phyloP scores from a whole-genome alignment of 2,113 vertebrate species.

The Hepsetus odoe region DNA sequence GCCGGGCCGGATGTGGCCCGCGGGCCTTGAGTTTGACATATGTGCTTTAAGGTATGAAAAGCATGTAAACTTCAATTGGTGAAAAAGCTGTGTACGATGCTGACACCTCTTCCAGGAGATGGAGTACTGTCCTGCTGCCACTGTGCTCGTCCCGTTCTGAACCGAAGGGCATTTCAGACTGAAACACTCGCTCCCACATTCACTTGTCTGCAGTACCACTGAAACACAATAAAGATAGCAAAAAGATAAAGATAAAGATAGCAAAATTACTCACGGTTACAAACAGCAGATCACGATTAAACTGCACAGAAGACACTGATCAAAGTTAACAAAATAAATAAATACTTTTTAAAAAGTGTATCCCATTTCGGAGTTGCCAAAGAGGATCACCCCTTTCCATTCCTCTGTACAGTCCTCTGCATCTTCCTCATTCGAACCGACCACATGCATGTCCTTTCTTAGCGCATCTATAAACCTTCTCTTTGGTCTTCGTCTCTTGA shows the following conservation, averaged over 20 bases:
- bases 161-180: constrained; percentile 85
- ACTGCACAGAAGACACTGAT: not conserved
- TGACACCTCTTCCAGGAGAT: constrained; percentile 92
- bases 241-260: not conserved
- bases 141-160: constrained; percentile 75
- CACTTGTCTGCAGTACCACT: constrained; percentile 93
- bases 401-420: too few species aligned
- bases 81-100: not conserved
- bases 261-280: not conserved
- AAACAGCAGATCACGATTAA: too few species aligned
- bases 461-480: too few species aligned
- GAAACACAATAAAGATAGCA: constrained; percentile 10
- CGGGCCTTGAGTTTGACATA: too few species aligned
- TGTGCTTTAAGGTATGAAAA: not conserved
- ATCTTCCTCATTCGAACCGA: too few species aligned
- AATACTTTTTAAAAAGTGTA: too few species aligned
- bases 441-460: too few species aligned
- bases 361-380: too few species aligned
- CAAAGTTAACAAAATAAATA: not conserved
- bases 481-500: too few species aligned
- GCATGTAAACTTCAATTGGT: not conserved
- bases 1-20: too few species aligned
- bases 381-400: too few species aligned
- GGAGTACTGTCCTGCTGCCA: constrained; percentile 87
- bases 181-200: constrained; percentile 94